phyloP scores from a whole-genome alignment of 1,140 invertebrate genomes.

The Cydia pomonella region DNA sequence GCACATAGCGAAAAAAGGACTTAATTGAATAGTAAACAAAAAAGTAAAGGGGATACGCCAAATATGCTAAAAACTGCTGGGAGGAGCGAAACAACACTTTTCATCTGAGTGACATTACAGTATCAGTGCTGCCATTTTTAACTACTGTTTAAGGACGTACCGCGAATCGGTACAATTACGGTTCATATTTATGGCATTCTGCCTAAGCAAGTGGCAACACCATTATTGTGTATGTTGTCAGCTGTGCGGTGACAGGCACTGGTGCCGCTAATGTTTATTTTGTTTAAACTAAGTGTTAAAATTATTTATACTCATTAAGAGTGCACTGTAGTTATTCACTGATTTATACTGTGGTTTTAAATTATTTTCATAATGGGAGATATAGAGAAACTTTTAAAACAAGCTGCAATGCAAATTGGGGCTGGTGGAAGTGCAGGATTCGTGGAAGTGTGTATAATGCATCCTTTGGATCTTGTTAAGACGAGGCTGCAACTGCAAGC shows the following conservation, averaged over 20 bases:
- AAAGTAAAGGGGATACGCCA: constrained; percentile 37
- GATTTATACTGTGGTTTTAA: not conserved
- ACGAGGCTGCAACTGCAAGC: constrained; percentile 82
- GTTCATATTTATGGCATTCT: constrained; percentile 1
- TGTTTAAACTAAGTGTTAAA: constrained; percentile 18
- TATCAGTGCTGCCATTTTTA: constrained; percentile 35
- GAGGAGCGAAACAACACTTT: constrained; percentile 51
- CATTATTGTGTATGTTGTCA: constrained; percentile 3
- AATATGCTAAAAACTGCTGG: constrained; percentile 37
- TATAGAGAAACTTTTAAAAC: constrained; percentile 81
- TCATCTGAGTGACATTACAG: constrained; percentile 43
- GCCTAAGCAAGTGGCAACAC: constrained; percentile 17
- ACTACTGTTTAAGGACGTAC: not conserved
- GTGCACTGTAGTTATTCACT: not conserved
- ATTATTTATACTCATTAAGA: not conserved
- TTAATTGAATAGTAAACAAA: constrained; percentile 34
- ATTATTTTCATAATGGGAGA: constrained; percentile 65
- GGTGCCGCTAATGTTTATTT: constrained; percentile 25
- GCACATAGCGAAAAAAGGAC: not conserved
- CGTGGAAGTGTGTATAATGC: constrained; percentile 97
- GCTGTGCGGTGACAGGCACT: not conserved
- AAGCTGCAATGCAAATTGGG: constrained; percentile 91
- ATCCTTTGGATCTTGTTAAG: constrained; percentile 96
- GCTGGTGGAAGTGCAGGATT: constrained; percentile 96
- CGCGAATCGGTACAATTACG: constrained; percentile 20